Base-by-base conservation (phyloP, 1,140 invertebrate species). In the Plutomurus gul region DNA sequence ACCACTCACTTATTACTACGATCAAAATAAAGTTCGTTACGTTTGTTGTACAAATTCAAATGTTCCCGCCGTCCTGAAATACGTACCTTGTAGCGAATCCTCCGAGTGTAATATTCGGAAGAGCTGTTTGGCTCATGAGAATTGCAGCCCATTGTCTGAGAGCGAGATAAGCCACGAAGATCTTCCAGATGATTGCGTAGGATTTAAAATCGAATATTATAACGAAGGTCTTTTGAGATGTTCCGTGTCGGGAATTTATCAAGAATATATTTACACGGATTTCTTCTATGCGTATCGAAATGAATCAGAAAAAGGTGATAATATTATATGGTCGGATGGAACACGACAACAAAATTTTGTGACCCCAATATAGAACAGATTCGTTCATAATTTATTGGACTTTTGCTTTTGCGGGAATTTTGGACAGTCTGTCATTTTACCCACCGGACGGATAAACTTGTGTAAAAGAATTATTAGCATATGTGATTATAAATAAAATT, bases 141-240 rank as follows among this genome's bases (percentile, higher is more conserved):
- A 22, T 11, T 75, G 73, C 49, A 33, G 51, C 20, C 30, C 37
- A 0, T n/a, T 22, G 22, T 3, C 20, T 1, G 27, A 74, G 30
- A 33, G 1, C 8, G n/a, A 13, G 4, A n/a, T 18, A 16, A 20
- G n/a, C 16, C 33, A 75, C 16, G 22, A 74, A 18, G 36, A 39
- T 33, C 30, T 65, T 5, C 18, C 65, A 18, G 20, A 75, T 13
- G 78, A 73, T 36, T 79, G 78, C 36, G 39, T 75, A 49, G 74
- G 70, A 11, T 75, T 79, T 46, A 71, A 72, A 30, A 40, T 79
- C 6, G 39, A 36, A 8, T 37, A 75, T 11, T 43, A 49, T 30
- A 51, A 47, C 4, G 30, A 79, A 75, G 78, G 78, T 16, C 37
- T 79, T 36, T 13, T 79, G 3, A 25, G 73, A 75, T 79, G 78